Base-by-base conservation (phyloP, 1,140 invertebrate species). In the Formica selysi region DNA sequence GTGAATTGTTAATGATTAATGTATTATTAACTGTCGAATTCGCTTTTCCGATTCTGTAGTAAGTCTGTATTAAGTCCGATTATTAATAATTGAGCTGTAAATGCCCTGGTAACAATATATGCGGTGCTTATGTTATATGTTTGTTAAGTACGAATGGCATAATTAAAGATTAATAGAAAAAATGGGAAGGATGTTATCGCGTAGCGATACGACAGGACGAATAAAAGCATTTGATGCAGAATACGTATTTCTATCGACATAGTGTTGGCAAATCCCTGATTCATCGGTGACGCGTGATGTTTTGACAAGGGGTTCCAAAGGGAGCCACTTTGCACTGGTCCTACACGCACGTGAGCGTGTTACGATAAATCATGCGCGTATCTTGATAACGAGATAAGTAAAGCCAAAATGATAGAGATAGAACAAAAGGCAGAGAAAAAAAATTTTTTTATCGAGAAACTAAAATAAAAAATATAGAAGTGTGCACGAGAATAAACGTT, bases 11-110 rank as follows among this genome's bases (percentile, higher is more conserved):
- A 88, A 88, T 80, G 26, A 61, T 32, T 62, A 76, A 86, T 89
- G 36, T 76, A 89, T 88, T 89, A 88, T 89, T 89, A 89, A 88
- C 71, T 54, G 76, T 51, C 59, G 62, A 32, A 81, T 88, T 87
- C 67, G 86, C 71, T 86, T 86, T 51, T 51, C 83, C 41, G 68
- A 57, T 51, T 38, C n/a, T 41, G 67, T 44, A 79, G 86, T 71
- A 79, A 78, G 62, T 74, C 71, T 41, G 22, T 41, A 61, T 74
- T 74, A 74, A 38, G 71, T 74, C 36, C 59, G 51, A 74, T 74
- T 41, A 78, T 48, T 78, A 26, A 78, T 65, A 22, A 65, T 48
- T 78, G 41, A 41, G n/a, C 13, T 65, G 19, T 32, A 44, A 44
- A 65, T 61, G 19, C 26, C 59, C 62, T 41, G 54, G 1, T 29